Base-by-base conservation (phyloP, 2,797 vertebrate species). In the Neostethus bicornis region DNA sequence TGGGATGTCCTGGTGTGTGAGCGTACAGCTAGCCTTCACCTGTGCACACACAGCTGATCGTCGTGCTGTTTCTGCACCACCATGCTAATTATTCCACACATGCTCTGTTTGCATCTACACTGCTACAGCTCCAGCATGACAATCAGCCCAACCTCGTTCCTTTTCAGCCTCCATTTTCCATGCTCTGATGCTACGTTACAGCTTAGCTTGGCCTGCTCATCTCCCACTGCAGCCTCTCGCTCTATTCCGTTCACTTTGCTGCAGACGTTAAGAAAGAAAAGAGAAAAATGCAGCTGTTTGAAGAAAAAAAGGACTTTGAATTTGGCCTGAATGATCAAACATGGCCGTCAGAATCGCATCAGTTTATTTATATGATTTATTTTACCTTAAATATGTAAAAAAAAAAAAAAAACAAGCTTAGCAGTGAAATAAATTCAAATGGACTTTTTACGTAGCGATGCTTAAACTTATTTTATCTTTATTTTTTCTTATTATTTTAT, bases 61-160 rank as follows among this genome's bases (percentile, higher is more conserved):
- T n/a, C n/a, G n/a, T n/a, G n/a, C n/a, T n/a, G n/a, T n/a, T n/a
- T n/a, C n/a, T n/a, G n/a, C n/a, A 64, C 57, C 62, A 62, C 77
- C 68, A 52, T 75, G 74, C 79, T 87, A 89, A 89, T 89, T 87
- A 87, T 81, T 81, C 83, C 81, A 74, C 79, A 83, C 80, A 80
- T 79, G 11, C 70, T 73, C 61, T 73, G 70, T 85, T 84, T 89
- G 88, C 80, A 90, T 65, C 88, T 82, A 70, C 66, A 69, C 64
- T 82, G 78, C 76, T 78, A 91, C 92, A 80, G 73, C 84, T 80
- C 47, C 75, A 63, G 90, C 88, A 93, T 92, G 80, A 91, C 83
- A 92, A 92, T 87, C 81, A 90, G 82, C 77, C 73, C 56, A 34
- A n/a, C 42, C 62, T 54, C 5, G 50, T 59, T 48, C 20, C 55